Evolutionary conservation across 2,797 vertebrate species (phyloP).

Genomic region (Tamandua tetradactyla): DNA sequence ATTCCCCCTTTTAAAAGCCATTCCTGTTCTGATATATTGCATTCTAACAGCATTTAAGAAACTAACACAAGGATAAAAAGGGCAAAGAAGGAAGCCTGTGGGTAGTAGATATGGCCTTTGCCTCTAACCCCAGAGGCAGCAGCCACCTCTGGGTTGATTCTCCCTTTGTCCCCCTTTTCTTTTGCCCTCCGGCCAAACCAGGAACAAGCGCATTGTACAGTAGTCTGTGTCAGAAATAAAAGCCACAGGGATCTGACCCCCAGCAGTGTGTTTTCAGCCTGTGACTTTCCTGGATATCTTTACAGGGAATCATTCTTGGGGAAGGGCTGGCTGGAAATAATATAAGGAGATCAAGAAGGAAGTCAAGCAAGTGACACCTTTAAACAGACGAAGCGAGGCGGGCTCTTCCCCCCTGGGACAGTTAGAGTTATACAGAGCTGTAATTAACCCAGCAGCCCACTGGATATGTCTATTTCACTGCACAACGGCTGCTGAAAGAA

Average conservation of each 20-base stretch:
- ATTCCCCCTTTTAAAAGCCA: too few relatives aligned
- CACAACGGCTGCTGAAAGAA: conserved; percentile 81
- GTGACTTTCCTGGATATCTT: conserved; percentile 71
- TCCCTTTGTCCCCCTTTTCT: background rate
- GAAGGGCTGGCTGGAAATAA: conserved; percentile 73
- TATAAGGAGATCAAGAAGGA: conserved; percentile 77
- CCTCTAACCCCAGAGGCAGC: background rate
- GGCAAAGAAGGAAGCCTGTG: background rate
- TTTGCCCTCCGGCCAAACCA: conserved; percentile 44
- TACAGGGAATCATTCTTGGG: conserved; percentile 59
- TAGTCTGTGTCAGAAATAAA: conserved; percentile 54
- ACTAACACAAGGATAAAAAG: background rate
- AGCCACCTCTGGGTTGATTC: background rate
- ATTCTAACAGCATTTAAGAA: too few relatives aligned
- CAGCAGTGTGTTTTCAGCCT: conserved; percentile 45
- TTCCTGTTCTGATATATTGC: too few relatives aligned
- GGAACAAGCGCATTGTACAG: conserved; percentile 20
- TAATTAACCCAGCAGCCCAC: conserved; percentile 82
- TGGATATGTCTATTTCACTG: conserved; percentile 73
- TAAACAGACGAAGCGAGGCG: conserved; percentile 69
- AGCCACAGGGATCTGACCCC: conserved; percentile 50
- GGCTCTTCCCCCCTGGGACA: conserved; percentile 66
- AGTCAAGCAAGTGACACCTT: conserved; percentile 78
- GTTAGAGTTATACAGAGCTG: conserved; percentile 76
- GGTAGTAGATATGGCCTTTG: background rate